Evolutionary conservation across 1,140 invertebrate genomes (phyloP).

Genomic region (Euschistus heros): DNA sequence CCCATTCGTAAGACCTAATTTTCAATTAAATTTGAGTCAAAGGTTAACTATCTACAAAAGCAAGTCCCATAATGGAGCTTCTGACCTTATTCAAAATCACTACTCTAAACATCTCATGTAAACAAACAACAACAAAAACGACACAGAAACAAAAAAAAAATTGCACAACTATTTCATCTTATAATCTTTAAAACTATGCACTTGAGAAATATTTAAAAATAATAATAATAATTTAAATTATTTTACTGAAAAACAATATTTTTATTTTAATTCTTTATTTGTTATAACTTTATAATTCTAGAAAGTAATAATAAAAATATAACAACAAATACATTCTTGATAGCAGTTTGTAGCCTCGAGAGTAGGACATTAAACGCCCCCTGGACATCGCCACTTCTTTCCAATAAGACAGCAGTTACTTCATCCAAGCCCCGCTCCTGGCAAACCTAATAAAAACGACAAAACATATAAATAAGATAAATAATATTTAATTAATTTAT

Average conservation of each 20-base stretch:
- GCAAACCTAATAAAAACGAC: neutral
- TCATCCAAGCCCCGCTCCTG: conserved; percentile 27
- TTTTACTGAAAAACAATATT: neutral
- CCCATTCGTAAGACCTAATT: too few relatives aligned
- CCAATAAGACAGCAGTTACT: conserved; percentile 31
- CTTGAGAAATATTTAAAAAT: too few relatives aligned
- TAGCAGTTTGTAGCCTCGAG: conserved; percentile 28
- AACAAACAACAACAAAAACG: too few relatives aligned
- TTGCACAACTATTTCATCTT: too few relatives aligned
- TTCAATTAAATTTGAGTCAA: too few relatives aligned
- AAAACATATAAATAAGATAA: neutral
- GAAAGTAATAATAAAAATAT: neutral
- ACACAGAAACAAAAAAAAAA: too few relatives aligned
- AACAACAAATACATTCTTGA: conserved; percentile 26
- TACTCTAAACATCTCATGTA: too few relatives aligned
- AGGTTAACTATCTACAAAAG: too few relatives aligned
- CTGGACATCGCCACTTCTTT: conserved; percentile 31
- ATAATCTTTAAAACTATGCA: too few relatives aligned
- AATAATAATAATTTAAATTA: neutral
- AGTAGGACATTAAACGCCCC: conserved; percentile 32
- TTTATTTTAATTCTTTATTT: neutral
- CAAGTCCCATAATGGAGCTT: too few relatives aligned
- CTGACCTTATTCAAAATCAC: too few relatives aligned
- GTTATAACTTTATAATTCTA: neutral
- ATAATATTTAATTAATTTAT: neutral